Base-by-base conservation (phyloP, 2,888 invertebrate genomes). In the Mellilla xanthometata region DNA sequence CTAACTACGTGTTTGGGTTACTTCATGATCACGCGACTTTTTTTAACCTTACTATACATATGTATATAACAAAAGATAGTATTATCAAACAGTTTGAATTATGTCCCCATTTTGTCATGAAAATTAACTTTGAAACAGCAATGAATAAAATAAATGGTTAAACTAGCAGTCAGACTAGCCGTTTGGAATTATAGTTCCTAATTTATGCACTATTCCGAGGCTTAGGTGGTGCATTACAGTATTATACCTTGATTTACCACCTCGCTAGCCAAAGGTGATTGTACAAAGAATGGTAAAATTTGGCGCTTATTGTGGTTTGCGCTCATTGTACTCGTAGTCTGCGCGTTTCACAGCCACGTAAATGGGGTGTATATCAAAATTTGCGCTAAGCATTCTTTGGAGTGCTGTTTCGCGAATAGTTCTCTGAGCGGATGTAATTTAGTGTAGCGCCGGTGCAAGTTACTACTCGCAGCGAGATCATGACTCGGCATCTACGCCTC, bases 391-490 rank as follows among this genome's bases (percentile, higher is more conserved):
- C 57, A 54, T 59, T 66, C 67, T 59, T 57, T 44, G 55, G 56
- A 60, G 54, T 59, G 57, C 56, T 56, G 55, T 57, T 52, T 58
- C 48, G 47, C 42, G 44, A 60, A 57, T 57, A 60, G 56, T 57
- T 62, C 48, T 53, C 51, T 41, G 59, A 59, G 62, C 54, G 48
- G 60, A 52, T 55, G 60, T 62, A 66, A 65, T 64, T 70, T 59
- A 62, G 52, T 54, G 56, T 62, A 65, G 48, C 33, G 54, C 42
- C 36, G 44, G 58, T 54, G 47, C 38, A 44, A 54, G 45, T 39
- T 42, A 31, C 38, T 48, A 44, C 33, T 32, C 28, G 13, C 24
- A 39, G 40, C 27, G 23, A 19, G 34, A 39, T 54, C 54, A 55
- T 48, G 45, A 57, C 35, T 48, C 52, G 27, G 32, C 41, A 39